A percentile compares a stretch with the other conserved stretches of the same genome.
phyloP scores from a whole-genome alignment of 2,888 invertebrate species.

The Diploptera punctata region DNA sequence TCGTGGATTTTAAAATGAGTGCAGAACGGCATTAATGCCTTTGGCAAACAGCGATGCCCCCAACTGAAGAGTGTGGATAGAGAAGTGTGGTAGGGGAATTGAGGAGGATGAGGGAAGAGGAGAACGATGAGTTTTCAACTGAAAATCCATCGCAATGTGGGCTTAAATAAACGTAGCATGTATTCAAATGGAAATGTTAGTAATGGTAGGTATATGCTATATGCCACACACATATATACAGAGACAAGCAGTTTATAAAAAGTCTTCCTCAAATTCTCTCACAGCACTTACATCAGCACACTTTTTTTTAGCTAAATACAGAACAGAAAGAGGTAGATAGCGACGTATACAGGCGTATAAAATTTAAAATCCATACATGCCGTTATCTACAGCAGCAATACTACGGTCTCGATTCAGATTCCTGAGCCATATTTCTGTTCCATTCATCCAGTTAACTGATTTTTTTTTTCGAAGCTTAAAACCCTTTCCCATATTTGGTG shows the following conservation, averaged over 20 bases:
- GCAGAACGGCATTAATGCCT: constrained; percentile 57
- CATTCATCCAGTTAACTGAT: no score
- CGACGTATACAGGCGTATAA: constrained; percentile 23
- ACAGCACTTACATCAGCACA: constrained; percentile 18
- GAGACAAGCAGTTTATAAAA: constrained; percentile 13
- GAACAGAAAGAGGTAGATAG: constrained; percentile 9
- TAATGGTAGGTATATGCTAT: constrained; percentile 11
- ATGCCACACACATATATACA: neutral
- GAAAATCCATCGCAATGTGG: constrained; percentile 24
- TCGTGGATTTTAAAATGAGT: constrained; percentile 58
- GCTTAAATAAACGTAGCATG: constrained; percentile 39
- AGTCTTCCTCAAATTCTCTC: neutral
- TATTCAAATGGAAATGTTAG: constrained; percentile 43
- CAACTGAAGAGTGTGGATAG: neutral
- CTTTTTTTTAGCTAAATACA: constrained; percentile 19
- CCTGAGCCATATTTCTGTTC: no score
- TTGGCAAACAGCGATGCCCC: constrained; percentile 27
- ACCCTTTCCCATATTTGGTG: no score
- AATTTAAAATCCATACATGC: constrained; percentile 23
- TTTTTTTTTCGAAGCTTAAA: no score
- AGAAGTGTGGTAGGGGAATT: no score
- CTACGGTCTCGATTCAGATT: no score
- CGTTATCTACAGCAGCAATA: constrained; percentile 46
- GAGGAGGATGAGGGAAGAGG: constrained; percentile 7
- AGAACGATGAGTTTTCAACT: constrained; percentile 15